A percentile compares a stretch with the other conserved stretches of the same genome.
phyloP scores from a whole-genome alignment of 2,888 invertebrate species.

The Drosophila longiperda region DNA sequence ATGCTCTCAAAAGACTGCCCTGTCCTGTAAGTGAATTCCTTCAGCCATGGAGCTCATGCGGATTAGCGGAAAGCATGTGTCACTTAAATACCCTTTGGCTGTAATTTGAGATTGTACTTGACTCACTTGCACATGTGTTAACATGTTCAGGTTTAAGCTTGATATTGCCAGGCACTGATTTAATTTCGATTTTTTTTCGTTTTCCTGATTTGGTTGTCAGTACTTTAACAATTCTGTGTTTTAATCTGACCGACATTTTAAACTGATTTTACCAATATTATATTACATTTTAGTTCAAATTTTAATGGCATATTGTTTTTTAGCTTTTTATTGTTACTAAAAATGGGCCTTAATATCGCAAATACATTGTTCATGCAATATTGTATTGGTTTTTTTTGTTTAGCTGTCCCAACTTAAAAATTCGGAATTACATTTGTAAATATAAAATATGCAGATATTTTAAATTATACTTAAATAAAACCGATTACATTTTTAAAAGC shows the following conservation, averaged over 20 bases:
- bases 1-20: neutral
- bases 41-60: conserved; percentile 1
- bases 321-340: neutral
- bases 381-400: neutral
- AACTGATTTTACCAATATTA: neutral
- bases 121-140: neutral
- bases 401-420: neutral
- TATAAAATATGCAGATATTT: neutral
- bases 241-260: neutral
- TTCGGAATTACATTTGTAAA: neutral
- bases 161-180: neutral
- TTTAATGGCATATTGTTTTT: neutral
- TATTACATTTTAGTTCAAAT: neutral
- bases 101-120: neutral
- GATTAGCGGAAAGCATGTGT: conserved; percentile 2
- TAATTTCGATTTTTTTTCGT: neutral
- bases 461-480: neutral
- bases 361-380: neutral
- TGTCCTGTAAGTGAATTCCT: neutral
- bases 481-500: too few species aligned
- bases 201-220: neutral
- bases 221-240: neutral
- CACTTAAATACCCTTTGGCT: neutral
- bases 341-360: neutral
- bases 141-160: neutral